Evolutionary conservation across 2,113 vertebrate genomes (phyloP), one percentile per base, ranked within the genome.

Genomic region (Rhinichthys klamathensis): DNA sequence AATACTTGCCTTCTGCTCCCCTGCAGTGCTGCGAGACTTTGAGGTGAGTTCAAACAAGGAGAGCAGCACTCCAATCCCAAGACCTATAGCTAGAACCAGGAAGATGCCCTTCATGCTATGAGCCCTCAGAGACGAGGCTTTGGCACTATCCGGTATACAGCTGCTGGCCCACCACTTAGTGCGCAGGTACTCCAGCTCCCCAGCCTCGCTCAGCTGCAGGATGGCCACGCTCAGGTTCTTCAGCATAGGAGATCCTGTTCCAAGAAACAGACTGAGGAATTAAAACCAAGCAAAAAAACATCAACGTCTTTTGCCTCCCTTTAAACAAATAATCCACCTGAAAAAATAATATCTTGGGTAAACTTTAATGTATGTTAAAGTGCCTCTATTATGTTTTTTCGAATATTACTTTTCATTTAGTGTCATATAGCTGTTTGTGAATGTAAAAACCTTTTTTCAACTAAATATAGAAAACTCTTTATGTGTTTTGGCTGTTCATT

Each of bases 81-180:
- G 93, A 23, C 96, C 97, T 0, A 96, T 49, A 0, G 93, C 93
- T 0, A 98, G 95, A 1, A 96, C 85, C 69, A 97, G 91, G 61
- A 98, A 98, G 86, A 97, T 94, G 3, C 96, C 96, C 0, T 95
- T 95, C 80, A 97, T 91, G 0, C 93, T 91, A 41, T 96, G 94
- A 0, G 93, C 92, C 82, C 93, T 93, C 65, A 93, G 88, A 0
- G 95, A 91, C 23, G 87, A 83, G 1, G 91, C 91, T 91, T 91
- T 95, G 6, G 88, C 81, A 0, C 92, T 92, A 0, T 90, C 83
- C 3, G 82, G 88, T 0, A 92, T 65, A 89, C 97, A 98, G 73
- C 94, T 96, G 92, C 89, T 97, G 58, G 96, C 93, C 96, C 96
- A 97, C 96, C 96, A 98, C 86, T 97, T 98, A 89, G 94, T 95